A percentile compares a stretch with the other conserved stretches of the same genome.
phyloP scores from a whole-genome alignment of 35 echinoderm and acorn worm species.

The Lytechinus pictus region DNA sequence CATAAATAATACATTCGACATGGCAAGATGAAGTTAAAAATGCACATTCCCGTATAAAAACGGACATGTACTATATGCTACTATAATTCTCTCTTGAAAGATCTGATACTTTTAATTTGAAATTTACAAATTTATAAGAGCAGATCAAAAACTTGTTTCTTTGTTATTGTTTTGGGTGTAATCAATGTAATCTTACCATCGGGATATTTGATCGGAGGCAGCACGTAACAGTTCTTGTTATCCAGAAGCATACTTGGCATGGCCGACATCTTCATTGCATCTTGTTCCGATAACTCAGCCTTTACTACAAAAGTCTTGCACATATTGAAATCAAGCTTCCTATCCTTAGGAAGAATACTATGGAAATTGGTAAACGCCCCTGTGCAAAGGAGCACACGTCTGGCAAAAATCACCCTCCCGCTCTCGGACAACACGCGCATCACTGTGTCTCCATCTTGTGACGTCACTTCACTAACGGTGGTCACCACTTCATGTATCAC shows the following conservation, averaged over 20 bases:
- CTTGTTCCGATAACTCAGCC: constrained; percentile 5
- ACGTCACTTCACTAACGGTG: neutral
- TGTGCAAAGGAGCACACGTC: constrained; percentile 7
- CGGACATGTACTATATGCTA: too few species aligned
- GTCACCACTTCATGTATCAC: constrained; percentile 25
- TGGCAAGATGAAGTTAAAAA: too few species aligned
- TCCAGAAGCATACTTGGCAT: neutral
- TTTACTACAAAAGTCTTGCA: neutral
- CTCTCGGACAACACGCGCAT: neutral
- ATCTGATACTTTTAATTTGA: too few species aligned
- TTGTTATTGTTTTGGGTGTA: too few species aligned
- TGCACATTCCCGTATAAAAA: too few species aligned
- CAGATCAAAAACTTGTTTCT: too few species aligned
- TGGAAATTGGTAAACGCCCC: constrained; percentile 39
- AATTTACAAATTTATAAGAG: too few species aligned
- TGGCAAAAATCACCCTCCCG: neutral
- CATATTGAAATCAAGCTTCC: constrained; percentile 24
- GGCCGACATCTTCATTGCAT: neutral
- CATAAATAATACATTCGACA: too few species aligned
- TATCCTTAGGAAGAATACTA: constrained; percentile 18
- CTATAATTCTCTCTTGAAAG: too few species aligned
- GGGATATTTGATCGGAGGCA: constrained; percentile 38
- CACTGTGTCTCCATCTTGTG: neutral
- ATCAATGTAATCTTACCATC: neutral
- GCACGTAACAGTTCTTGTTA: constrained; percentile 20